Conservation (phyloP, 53 echinoderm and acorn worm species). For the Holothuria leucospilota region DNA sequence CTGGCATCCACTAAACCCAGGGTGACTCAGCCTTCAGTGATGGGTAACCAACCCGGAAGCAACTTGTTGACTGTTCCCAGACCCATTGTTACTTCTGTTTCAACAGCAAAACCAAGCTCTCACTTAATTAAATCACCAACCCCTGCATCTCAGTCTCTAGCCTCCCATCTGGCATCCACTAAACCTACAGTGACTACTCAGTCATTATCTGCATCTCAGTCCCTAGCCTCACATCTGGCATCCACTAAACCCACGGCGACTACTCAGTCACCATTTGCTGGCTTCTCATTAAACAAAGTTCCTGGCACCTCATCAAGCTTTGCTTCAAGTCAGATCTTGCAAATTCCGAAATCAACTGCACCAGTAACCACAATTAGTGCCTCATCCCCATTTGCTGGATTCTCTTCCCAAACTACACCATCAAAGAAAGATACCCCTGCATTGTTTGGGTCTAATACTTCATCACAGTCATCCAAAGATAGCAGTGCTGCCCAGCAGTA, state of each 20-base stretch:
- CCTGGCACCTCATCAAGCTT: background rate
- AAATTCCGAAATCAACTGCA: conserved; percentile 25
- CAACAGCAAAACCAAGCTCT: conserved; percentile 28
- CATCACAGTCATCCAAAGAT: background rate
- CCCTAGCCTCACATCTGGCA: background rate
- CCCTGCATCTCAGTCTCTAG: too few species aligned
- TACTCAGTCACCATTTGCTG: conserved; percentile 37
- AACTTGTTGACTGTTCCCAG: conserved; percentile 19
- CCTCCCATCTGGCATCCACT: too few species aligned
- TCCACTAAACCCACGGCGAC: background rate
- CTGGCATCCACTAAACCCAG: background rate
- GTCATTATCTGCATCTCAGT: conserved; percentile 8
- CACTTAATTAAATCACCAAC: conserved; percentile 34
- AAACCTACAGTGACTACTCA: too few species aligned
- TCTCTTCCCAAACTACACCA: conserved; percentile 58
- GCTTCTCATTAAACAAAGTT: conserved; percentile 34
- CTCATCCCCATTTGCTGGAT: conserved; percentile 61
- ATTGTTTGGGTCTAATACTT: background rate
- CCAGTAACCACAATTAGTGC: conserved; percentile 42
- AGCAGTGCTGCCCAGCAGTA: conserved; percentile 20
- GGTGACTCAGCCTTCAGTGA: background rate
- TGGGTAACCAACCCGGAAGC: background rate
- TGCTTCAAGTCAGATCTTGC: conserved; percentile 36
- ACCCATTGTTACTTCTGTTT: conserved; percentile 31
- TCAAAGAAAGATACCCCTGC: background rate